phyloP scores from a whole-genome alignment of 2,888 invertebrate genomes.

The Schizaphis graminum region DNA sequence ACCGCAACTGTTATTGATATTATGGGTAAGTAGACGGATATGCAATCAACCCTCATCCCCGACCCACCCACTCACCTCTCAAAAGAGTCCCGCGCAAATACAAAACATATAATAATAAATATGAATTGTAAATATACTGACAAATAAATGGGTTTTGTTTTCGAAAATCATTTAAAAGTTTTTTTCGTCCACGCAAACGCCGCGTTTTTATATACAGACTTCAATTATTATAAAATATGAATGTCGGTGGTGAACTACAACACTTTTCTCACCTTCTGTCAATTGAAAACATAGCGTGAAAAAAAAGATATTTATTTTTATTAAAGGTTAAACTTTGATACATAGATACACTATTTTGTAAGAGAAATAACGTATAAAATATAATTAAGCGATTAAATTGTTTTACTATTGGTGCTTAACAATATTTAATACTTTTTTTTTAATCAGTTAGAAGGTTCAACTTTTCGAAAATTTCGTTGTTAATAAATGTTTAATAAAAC shows the following conservation, averaged over 20 bases:
- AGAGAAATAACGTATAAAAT: not conserved
- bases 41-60: not conserved
- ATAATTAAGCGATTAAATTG: not conserved
- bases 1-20: constrained; percentile 89
- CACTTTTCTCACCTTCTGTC: not conserved
- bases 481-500: not conserved
- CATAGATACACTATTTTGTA: not conserved
- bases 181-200: not conserved
- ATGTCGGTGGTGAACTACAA: not conserved
- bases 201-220: not conserved
- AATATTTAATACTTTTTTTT: not conserved
- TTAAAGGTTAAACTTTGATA: not conserved
- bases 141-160: not conserved
- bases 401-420: not conserved
- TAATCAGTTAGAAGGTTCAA: not conserved
- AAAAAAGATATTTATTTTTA: not conserved
- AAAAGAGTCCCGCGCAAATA: not conserved
- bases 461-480: not conserved
- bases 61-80: not conserved
- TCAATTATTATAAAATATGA: not conserved
- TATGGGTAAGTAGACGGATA: constrained; percentile 78
- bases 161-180: not conserved
- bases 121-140: not conserved
- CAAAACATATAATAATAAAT: not conserved
- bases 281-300: not conserved